These are phyloP conservation scores for Equus quagga DNA, from an alignment of 2,113 vertebrate species.

Conservation along the genomic window DNA sequence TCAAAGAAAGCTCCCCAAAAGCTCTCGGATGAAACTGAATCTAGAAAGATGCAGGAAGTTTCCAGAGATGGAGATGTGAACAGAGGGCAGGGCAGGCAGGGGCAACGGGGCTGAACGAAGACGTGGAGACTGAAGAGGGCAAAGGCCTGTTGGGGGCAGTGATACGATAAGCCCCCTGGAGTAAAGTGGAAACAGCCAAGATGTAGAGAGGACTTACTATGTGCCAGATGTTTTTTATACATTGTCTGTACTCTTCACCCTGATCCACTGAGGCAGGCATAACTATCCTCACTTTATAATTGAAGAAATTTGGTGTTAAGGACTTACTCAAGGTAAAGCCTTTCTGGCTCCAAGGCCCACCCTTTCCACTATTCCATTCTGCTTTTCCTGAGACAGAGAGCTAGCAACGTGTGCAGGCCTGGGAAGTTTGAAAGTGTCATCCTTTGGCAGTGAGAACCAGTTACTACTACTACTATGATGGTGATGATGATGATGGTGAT, in stretches of 20 bases:
- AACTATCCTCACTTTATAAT: background rate
- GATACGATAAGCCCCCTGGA: background rate
- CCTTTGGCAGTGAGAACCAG: background rate
- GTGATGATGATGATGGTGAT: background rate
- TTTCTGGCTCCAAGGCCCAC: background rate
- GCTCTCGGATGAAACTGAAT: background rate
- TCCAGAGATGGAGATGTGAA: background rate
- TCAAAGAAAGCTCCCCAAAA: background rate
- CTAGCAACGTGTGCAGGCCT: background rate
- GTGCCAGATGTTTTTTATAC: background rate
- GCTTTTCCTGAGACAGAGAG: background rate
- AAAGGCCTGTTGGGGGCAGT: background rate
- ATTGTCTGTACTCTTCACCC: background rate
- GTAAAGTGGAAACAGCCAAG: background rate
- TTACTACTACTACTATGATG: background rate
- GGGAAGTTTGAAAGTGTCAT: background rate
- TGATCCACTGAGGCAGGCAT: background rate
- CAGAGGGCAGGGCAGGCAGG: background rate
- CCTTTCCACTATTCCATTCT: background rate
- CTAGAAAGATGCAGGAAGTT: background rate
- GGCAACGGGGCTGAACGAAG: background rate
- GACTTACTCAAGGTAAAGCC: background rate
- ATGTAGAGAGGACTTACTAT: background rate
- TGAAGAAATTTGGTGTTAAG: background rate
- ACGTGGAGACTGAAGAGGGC: background rate